A percentile compares a stretch with the other conserved stretches of the same genome.
phyloP scores from a whole-genome alignment of 2,113 vertebrate genomes.

The Psophia crepitans region DNA sequence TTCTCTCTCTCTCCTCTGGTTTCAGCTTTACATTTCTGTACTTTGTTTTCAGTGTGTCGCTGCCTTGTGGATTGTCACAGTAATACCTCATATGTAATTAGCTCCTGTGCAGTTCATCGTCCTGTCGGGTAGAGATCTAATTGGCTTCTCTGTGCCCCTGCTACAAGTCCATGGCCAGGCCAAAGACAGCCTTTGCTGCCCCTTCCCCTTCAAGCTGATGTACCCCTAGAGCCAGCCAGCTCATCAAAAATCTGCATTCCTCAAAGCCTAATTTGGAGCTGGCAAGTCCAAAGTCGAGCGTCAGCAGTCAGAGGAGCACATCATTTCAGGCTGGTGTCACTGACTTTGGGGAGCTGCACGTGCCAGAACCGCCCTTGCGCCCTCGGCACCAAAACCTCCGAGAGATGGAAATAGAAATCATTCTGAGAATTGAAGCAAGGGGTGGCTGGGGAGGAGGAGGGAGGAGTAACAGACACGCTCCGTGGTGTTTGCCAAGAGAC shows the following conservation, averaged over 20 bases:
- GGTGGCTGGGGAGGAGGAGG: neutral
- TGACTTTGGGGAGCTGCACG: neutral
- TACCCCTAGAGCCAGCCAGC: neutral
- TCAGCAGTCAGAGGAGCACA: neutral
- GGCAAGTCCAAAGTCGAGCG: neutral
- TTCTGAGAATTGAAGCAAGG: neutral
- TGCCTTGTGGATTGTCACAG: neutral
- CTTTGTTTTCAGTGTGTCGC: neutral
- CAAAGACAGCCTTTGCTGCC: neutral
- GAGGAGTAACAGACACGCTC: neutral
- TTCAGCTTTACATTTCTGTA: neutral
- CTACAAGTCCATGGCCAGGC: neutral
- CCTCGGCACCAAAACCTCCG: neutral
- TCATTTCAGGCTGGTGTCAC: neutral
- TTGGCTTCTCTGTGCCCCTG: neutral
- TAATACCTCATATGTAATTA: neutral
- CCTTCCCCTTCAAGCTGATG: neutral
- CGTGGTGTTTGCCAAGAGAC: constrained; percentile 31
- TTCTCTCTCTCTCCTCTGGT: neutral
- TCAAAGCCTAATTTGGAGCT: neutral
- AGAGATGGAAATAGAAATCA: constrained; percentile 7
- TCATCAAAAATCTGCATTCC: neutral
- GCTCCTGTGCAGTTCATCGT: fast-evolving
- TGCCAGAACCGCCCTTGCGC: neutral
- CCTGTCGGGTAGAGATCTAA: neutral